Evolutionary conservation across 2,797 vertebrate species (phyloP).

Genomic region (Novumbra hubbsi): DNA sequence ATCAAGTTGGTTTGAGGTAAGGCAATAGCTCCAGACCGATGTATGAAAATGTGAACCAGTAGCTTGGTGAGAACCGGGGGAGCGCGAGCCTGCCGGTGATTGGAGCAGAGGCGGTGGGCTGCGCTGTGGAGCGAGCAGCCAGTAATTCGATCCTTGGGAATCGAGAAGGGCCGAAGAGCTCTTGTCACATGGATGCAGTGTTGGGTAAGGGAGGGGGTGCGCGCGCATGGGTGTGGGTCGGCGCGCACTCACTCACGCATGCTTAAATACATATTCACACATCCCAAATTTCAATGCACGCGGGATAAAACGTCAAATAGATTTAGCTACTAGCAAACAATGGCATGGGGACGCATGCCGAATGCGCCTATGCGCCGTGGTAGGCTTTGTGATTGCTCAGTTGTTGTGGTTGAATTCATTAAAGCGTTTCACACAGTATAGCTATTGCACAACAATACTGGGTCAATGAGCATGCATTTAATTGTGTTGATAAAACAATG

Average conservation of each 20-base stretch:
- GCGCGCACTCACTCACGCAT: background rate
- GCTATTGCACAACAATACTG: background rate
- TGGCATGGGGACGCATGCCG: constrained; percentile 1
- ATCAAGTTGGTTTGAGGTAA: constrained; percentile 36
- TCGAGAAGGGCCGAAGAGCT: constrained; percentile 55
- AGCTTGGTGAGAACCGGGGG: constrained; percentile 16
- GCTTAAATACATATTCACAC: background rate
- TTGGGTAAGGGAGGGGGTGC: background rate
- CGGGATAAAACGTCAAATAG: constrained; percentile 42
- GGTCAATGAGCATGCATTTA: background rate
- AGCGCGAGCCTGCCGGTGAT: constrained; percentile 55
- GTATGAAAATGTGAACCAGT: constrained; percentile 35
- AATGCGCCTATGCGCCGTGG: background rate
- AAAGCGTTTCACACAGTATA: background rate
- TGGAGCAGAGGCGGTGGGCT: constrained; percentile 65
- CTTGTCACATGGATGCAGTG: constrained; percentile 65
- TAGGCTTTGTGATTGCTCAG: constrained; percentile 5
- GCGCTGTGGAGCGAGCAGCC: constrained; percentile 59
- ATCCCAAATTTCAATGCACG: constrained; percentile 2
- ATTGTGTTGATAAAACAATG: background rate
- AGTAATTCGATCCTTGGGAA: constrained; percentile 72
- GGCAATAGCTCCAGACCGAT: constrained; percentile 25
- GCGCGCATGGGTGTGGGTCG: too few species aligned
- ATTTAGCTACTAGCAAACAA: constrained; percentile 26
- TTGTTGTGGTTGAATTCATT: background rate